Conservation (phyloP, 2,888 invertebrate species). For the Lepas anatifera region DNA sequence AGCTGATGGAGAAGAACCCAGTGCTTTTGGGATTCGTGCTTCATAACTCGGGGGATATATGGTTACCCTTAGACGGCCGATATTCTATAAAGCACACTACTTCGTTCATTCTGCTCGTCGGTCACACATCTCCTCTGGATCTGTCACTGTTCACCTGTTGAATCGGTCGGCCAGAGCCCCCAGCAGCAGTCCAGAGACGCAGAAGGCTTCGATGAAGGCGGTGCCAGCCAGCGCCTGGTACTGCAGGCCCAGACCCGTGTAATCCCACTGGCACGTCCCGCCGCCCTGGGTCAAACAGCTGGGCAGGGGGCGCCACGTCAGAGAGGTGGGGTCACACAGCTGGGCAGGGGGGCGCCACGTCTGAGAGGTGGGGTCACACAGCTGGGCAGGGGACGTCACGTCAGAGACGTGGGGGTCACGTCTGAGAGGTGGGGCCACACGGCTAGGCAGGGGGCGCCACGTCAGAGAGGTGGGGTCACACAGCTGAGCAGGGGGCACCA, state of each 20-base stretch:
- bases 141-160: conserved; percentile 23
- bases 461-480: too few species aligned
- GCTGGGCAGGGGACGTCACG: too few species aligned
- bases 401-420: too few species aligned
- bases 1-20: background rate
- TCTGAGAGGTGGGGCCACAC: too few species aligned
- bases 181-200: conserved; percentile 70
- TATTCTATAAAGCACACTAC: background rate
- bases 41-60: background rate
- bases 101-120: background rate
- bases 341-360: too few species aligned
- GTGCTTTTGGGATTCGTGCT: background rate
- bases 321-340: too few species aligned
- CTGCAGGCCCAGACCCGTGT: conserved; percentile 80
- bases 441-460: too few species aligned
- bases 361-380: too few species aligned
- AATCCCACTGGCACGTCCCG: conserved; percentile 77
- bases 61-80: background rate
- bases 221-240: conserved; percentile 89
- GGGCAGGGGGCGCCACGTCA: too few species aligned
- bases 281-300: conserved; percentile 27
- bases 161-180: conserved; percentile 42
- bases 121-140: too few species aligned
- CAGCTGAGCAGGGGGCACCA: too few species aligned
- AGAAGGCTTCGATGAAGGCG: conserved; percentile 82